Conservation (phyloP, 2,797 vertebrate genomes). For the Danio aesculapii region DNA sequence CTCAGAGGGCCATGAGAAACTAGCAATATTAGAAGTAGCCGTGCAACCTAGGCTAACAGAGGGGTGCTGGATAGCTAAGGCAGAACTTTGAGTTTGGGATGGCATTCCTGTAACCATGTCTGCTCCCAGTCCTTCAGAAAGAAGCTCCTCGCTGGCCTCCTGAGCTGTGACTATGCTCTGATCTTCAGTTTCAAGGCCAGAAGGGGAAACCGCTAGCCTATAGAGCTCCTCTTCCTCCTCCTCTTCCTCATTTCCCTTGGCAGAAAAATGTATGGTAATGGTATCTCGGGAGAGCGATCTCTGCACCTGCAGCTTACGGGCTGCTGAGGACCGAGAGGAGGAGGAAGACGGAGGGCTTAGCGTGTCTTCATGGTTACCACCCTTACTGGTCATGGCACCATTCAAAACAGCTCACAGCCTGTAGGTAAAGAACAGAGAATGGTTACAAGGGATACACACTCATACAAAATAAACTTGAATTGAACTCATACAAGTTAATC, state of each 20-base stretch:
- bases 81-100: conserved; percentile 64
- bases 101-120: conserved; percentile 1
- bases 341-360: conserved; percentile 67
- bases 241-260: conserved; percentile 59
- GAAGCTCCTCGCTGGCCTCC: conserved; percentile 93
- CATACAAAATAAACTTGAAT: no score
- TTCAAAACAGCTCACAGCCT: conserved; percentile 84
- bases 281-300: conserved; percentile 88
- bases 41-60: conserved; percentile 68
- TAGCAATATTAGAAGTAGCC: conserved; percentile 69
- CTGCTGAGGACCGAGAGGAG: conserved; percentile 76
- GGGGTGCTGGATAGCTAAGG: conserved; percentile 60
- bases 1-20: conserved; percentile 84
- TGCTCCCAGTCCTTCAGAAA: conserved; percentile 69
- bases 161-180: conserved; percentile 72
- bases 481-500: no score
- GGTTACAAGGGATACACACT: background rate
- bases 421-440: conserved; percentile 43
- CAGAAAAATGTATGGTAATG: conserved; percentile 90
- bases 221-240: conserved; percentile 88
- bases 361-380: conserved; percentile 85
- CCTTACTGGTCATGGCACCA: conserved; percentile 92
- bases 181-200: conserved; percentile 48
- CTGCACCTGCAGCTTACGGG: conserved; percentile 91
- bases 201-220: conserved; percentile 40